These are phyloP conservation scores for Himantopus leucocephalus DNA, from an alignment of 2,113 vertebrate genomes.

Conservation along the genomic window DNA sequence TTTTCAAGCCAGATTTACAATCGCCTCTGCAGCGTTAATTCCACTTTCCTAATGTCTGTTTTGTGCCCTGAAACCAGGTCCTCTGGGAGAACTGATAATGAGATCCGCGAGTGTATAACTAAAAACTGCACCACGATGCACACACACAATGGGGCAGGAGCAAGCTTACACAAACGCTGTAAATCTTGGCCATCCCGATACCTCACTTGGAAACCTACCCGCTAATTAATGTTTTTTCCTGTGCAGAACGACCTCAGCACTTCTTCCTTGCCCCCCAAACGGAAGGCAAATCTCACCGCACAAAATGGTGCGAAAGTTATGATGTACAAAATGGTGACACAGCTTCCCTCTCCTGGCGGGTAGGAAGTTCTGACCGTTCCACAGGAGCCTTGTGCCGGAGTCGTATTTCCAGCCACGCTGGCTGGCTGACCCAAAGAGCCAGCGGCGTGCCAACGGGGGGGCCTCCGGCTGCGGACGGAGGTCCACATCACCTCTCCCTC, in stretches of 20 bases:
- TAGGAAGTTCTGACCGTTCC: background rate
- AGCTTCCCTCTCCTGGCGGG: rapidly evolving
- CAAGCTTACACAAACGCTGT: background rate
- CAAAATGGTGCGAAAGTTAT: background rate
- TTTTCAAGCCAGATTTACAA: constrained; percentile 12
- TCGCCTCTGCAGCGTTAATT: background rate
- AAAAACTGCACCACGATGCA: background rate
- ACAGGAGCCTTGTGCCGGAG: background rate
- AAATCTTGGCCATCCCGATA: background rate
- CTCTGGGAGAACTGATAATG: constrained; percentile 8
- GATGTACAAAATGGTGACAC: background rate
- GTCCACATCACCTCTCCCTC: background rate
- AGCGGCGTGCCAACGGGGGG: background rate
- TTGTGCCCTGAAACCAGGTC: background rate
- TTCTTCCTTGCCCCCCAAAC: background rate
- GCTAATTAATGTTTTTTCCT: background rate
- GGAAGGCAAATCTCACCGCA: rapidly evolving
- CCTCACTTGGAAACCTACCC: background rate
- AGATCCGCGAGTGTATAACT: background rate
- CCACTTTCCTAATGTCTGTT: background rate
- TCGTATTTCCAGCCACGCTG: rapidly evolving
- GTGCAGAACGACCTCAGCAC: background rate
- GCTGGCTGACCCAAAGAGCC: background rate
- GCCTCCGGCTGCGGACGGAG: rapidly evolving
- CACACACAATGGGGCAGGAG: background rate